Conservation (phyloP, 2,888 invertebrate genomes). For the Cremastinae sp. region DNA sequence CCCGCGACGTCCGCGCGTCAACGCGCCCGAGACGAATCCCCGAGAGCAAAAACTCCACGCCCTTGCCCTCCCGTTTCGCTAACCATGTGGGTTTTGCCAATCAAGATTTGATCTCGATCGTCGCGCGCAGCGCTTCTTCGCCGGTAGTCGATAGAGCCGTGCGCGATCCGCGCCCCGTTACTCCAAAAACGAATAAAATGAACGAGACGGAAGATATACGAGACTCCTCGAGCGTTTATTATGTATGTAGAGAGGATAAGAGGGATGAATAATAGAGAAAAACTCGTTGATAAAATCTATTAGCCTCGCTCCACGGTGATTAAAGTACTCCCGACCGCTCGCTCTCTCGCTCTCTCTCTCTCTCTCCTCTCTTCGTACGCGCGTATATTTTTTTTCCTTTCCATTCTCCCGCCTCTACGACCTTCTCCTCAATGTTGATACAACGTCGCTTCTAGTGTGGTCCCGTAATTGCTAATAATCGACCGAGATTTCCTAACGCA, state of each 20-base stretch:
- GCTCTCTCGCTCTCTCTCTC: too few relatives aligned
- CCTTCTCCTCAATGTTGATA: slow-evolving; percentile 13
- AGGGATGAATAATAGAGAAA: slow-evolving; percentile 36
- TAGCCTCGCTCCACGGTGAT: slow-evolving; percentile 51
- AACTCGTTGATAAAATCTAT: slow-evolving; percentile 54
- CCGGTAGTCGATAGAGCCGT: slow-evolving; percentile 46
- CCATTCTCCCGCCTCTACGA: too few relatives aligned
- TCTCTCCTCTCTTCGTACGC: too few relatives aligned
- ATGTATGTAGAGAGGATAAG: slow-evolving; percentile 23
- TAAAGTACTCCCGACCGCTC: slow-evolving; percentile 38
- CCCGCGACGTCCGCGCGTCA: slow-evolving; percentile 47
- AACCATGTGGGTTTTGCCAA: slow-evolving; percentile 67
- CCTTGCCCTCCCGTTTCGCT: slow-evolving; percentile 59
- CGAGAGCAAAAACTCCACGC: slow-evolving; percentile 60
- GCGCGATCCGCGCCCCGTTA: slow-evolving; percentile 12
- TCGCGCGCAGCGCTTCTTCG: slow-evolving; percentile 27
- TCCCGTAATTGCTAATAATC: slow-evolving; percentile 55
- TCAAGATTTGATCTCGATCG: slow-evolving; percentile 66
- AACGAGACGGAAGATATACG: slow-evolving; percentile 27
- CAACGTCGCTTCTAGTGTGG: slow-evolving; percentile 47
- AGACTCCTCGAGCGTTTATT: slow-evolving; percentile 19
- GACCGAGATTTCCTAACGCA: slow-evolving; percentile 41
- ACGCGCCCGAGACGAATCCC: slow-evolving; percentile 35
- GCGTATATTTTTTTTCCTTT: slow-evolving; percentile 12
- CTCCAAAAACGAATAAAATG: slow-evolving; percentile 29